These are phyloP conservation scores for Atractosteus spatula DNA, from an alignment of 2,113 vertebrate species.

Conservation along the genomic window DNA sequence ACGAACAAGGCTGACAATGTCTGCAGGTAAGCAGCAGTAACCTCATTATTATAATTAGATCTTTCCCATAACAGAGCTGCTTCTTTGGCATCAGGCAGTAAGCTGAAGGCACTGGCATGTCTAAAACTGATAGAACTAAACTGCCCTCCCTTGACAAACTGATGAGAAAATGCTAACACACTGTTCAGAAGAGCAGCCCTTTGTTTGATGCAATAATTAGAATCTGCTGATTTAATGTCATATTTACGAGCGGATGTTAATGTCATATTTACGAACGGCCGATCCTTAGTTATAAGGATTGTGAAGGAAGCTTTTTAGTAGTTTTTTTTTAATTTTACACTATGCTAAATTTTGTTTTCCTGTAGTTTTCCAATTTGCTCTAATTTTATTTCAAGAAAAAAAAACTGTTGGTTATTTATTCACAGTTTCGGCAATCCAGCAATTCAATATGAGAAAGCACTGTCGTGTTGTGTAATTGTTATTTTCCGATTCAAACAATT, in stretches of 20 bases:
- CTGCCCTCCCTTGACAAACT: constrained; percentile 11
- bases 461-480: too few relatives aligned
- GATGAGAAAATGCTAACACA: neutral
- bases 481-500: too few relatives aligned
- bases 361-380: too few relatives aligned
- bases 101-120: constrained; percentile 18
- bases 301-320: neutral
- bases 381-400: too few relatives aligned
- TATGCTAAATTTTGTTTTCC: too few relatives aligned
- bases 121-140: constrained; percentile 6
- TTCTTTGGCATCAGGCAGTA: constrained; percentile 14
- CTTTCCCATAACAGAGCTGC: constrained; percentile 21
- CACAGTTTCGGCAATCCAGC: too few relatives aligned
- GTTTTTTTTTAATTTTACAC: too few relatives aligned
- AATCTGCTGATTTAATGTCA: constrained; percentile 4
- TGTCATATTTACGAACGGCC: neutral
- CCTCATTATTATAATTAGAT: constrained; percentile 33
- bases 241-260: constrained; percentile 13
- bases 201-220: constrained; percentile 23
- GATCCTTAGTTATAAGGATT: neutral
- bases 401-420: too few relatives aligned
- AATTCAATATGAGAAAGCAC: too few relatives aligned
- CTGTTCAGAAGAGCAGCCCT: neutral
- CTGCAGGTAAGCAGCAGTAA: constrained; percentile 30
- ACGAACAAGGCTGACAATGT: constrained; percentile 4